Conservation (phyloP, 2,888 invertebrate species). For the Drosophila testacea region DNA sequence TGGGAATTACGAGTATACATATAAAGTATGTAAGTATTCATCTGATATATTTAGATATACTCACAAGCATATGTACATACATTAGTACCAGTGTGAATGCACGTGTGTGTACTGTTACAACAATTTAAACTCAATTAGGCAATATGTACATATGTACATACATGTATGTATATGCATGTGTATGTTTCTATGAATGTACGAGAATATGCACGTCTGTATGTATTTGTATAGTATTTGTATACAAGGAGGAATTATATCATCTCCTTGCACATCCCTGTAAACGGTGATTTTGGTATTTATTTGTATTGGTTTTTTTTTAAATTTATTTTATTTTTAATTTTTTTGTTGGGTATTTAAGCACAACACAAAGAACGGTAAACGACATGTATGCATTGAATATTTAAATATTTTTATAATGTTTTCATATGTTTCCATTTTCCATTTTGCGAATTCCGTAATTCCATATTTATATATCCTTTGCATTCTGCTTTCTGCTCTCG, state of each 20-base stretch:
- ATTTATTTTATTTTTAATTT: neutral
- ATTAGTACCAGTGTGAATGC: neutral
- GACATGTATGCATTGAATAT: conserved; percentile 24
- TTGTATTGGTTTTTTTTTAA: neutral
- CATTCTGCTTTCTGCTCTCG: neutral
- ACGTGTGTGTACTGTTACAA: neutral
- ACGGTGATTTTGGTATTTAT: neutral
- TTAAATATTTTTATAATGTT: neutral
- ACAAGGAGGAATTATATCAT: neutral
- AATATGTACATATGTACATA: neutral
- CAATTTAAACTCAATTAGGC: neutral
- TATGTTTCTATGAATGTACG: neutral
- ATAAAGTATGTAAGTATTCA: neutral
- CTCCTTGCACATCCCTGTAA: neutral
- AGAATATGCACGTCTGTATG: neutral
- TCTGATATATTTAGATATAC: neutral
- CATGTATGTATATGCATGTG: neutral
- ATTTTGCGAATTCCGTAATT: neutral
- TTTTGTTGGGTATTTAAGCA: conserved; percentile 1
- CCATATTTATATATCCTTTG: neutral
- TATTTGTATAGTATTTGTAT: neutral
- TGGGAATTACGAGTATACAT: neutral
- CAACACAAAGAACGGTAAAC: conserved; percentile 30
- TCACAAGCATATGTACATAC: neutral
- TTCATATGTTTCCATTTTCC: neutral